Conservation (phyloP, 2,113 vertebrate species). For the Alosa alosa region DNA sequence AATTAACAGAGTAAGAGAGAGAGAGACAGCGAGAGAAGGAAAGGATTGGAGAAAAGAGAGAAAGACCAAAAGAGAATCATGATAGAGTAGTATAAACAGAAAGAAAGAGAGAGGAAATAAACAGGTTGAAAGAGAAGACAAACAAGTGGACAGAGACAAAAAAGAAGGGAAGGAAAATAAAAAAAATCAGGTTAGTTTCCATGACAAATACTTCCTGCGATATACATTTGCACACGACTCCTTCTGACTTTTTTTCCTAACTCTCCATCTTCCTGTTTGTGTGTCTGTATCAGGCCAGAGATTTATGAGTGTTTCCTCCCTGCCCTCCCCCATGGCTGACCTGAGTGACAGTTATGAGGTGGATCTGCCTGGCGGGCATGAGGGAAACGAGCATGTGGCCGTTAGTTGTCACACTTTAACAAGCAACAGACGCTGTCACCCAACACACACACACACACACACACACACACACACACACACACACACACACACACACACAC, state of each 20-base stretch:
- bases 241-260: not conserved
- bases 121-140: not conserved
- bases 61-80: not conserved
- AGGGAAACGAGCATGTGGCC: not conserved
- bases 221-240: constrained; percentile 26
- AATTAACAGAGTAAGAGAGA: too few relatives aligned
- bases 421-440: not conserved
- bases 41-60: not conserved
- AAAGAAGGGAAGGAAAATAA: not conserved
- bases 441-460: constrained; percentile 17
- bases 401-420: constrained; percentile 4
- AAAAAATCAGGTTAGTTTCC: constrained; percentile 27
- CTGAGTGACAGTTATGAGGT: not conserved
- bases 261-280: not conserved
- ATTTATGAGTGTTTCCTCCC: constrained; percentile 8
- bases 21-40: not conserved
- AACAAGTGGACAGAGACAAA: not conserved
- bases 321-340: not conserved
- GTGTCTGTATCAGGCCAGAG: constrained; percentile 23
- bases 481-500: constrained; percentile 9
- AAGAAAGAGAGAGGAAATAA: not conserved
- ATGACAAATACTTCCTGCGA: constrained; percentile 26
- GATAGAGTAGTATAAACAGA: too few relatives aligned
- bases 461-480: constrained; percentile 21
- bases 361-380: not conserved